phyloP scores from a whole-genome alignment of 2,888 invertebrate species.

The Hirtodrosophila confusa region DNA sequence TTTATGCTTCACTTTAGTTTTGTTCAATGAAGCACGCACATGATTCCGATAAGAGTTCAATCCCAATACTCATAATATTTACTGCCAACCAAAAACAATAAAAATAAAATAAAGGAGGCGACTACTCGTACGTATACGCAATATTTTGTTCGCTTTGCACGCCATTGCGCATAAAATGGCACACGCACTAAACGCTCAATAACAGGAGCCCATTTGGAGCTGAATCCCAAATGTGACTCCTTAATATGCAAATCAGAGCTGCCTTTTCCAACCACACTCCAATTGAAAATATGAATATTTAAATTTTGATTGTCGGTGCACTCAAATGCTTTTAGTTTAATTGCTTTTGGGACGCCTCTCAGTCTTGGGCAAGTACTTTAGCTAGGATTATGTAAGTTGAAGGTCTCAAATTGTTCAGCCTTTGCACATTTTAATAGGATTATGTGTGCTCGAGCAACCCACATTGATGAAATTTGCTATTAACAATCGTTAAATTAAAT shows the following conservation, averaged over 20 bases:
- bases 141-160: slow-evolving; percentile 46
- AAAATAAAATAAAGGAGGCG: slow-evolving; percentile 21
- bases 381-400: slow-evolving; percentile 26
- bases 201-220: slow-evolving; percentile 20
- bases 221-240: neutral
- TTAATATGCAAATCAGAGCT: slow-evolving; percentile 52
- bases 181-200: slow-evolving; percentile 40
- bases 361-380: slow-evolving; percentile 14
- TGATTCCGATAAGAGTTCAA: slow-evolving; percentile 46
- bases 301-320: slow-evolving; percentile 49
- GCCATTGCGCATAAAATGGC: slow-evolving; percentile 47
- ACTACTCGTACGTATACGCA: slow-evolving; percentile 28
- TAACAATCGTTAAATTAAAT: slow-evolving; percentile 11
- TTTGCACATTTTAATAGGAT: slow-evolving; percentile 47
- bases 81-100: slow-evolving; percentile 11
- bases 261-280: slow-evolving; percentile 16
- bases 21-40: slow-evolving; percentile 57
- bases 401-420: slow-evolving; percentile 5
- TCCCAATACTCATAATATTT: slow-evolving; percentile 25
- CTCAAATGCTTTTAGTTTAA: slow-evolving; percentile 68
- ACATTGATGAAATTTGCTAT: neutral
- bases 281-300: slow-evolving; percentile 62
- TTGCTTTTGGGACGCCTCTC: slow-evolving; percentile 37
- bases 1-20: slow-evolving; percentile 51
- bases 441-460: slow-evolving; percentile 22